A percentile compares a stretch with the other conserved stretches of the same genome.
phyloP scores from a whole-genome alignment of 2,113 vertebrate genomes.

The Mystacornis crossleyi region DNA sequence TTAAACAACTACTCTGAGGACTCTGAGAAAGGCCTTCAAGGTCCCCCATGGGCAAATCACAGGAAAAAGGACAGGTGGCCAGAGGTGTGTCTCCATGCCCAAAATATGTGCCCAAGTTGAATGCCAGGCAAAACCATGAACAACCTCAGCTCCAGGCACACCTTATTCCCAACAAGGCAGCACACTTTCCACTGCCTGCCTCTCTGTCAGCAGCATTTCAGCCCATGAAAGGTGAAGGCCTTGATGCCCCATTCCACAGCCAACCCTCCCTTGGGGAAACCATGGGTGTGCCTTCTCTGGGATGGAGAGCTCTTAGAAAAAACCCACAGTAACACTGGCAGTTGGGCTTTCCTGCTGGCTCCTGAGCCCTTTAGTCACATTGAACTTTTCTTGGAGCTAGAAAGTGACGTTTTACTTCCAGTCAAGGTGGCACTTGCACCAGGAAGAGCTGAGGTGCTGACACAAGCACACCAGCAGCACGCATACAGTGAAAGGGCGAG shows the following conservation, averaged over 20 bases:
- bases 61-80: neutral
- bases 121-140: neutral
- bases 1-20: neutral
- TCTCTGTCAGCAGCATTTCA: neutral
- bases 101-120: neutral
- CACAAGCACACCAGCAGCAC: too few species aligned
- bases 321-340: neutral
- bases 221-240: neutral
- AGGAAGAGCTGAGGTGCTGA: neutral
- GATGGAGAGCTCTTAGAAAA: neutral
- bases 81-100: neutral
- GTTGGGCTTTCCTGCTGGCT: neutral
- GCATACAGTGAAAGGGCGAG: neutral
- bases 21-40: neutral
- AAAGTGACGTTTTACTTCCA: neutral
- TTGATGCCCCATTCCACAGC: too few species aligned
- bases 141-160: fast-evolving
- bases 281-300: neutral
- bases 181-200: too few species aligned
- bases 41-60: neutral
- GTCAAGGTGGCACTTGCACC: neutral
- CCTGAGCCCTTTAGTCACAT: neutral
- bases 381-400: neutral
- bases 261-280: neutral
- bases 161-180: neutral